A percentile compares a stretch with the other conserved stretches of the same genome.
These are phyloP conservation scores for Zosterops japonicus DNA, from an alignment of 2,113 vertebrate species.

Conservation along the genomic window DNA sequence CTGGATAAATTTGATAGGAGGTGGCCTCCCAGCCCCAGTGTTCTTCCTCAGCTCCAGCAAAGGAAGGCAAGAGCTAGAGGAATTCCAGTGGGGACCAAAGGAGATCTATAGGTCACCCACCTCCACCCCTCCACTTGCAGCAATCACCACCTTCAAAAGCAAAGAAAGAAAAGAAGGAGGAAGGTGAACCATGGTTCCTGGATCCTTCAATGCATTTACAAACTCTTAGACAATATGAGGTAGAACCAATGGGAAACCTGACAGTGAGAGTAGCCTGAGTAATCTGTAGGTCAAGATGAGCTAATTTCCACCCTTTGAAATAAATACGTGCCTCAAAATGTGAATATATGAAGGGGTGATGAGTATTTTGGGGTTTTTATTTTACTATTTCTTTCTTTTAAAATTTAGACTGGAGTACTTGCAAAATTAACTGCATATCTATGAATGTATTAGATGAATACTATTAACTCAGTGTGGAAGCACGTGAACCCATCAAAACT, in stretches of 20 bases:
- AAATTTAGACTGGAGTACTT: not conserved
- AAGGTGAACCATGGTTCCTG: not conserved
- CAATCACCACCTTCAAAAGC: not conserved
- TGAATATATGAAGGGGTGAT: not conserved
- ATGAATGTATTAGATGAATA: not conserved
- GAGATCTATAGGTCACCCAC: not conserved
- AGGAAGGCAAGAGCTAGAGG: not conserved
- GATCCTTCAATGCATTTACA: not conserved
- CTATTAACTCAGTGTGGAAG: not conserved
- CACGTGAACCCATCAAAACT: not conserved
- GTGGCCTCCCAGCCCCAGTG: not conserved
- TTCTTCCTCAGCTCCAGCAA: not conserved
- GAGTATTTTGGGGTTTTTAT: not conserved
- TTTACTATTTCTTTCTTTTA: not conserved
- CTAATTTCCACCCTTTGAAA: not conserved
- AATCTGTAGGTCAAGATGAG: not conserved
- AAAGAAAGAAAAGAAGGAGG: not conserved
- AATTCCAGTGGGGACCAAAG: not conserved
- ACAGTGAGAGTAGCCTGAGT: accelerated
- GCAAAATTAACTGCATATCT: not conserved
- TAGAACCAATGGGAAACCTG: not conserved
- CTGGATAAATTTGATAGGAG: not conserved
- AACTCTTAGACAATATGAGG: not conserved
- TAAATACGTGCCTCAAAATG: not conserved
- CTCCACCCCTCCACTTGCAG: not conserved